These are phyloP conservation scores for Tenebrosternarchus preto DNA, from an alignment of 2,113 vertebrate genomes.

Conservation along the genomic window DNA sequence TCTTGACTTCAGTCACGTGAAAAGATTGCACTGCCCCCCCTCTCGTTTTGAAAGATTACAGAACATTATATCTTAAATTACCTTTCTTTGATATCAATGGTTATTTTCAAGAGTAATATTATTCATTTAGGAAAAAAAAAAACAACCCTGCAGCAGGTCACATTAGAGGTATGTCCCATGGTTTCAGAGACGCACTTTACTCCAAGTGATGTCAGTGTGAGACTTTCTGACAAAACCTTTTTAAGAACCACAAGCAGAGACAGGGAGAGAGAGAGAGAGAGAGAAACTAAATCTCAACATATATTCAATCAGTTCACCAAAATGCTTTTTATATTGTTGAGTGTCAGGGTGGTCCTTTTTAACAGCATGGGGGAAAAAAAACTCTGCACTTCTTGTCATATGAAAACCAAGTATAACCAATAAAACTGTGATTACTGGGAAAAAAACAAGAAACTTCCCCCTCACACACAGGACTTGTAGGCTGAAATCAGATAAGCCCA, in stretches of 20 bases:
- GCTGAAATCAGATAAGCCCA: slow-evolving; percentile 69
- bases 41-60: no score
- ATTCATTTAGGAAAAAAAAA: no score
- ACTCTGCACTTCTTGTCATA: slow-evolving; percentile 53
- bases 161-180: neutral
- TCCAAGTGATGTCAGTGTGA: slow-evolving; percentile 15
- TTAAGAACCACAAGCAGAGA: neutral
- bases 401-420: slow-evolving; percentile 61
- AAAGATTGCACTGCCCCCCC: no score
- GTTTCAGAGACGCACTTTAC: neutral
- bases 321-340: neutral
- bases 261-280: no score
- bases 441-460: slow-evolving; percentile 55
- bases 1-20: no score
- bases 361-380: slow-evolving; percentile 8
- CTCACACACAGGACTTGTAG: slow-evolving; percentile 57
- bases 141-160: neutral
- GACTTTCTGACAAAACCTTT: slow-evolving; percentile 13
- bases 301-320: neutral
- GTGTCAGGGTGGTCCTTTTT: slow-evolving; percentile 46
- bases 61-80: no score
- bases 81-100: no score
- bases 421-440: slow-evolving; percentile 55
- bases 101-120: no score
- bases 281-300: neutral